Evolutionary conservation across 1,140 invertebrate species (phyloP), one percentile per base, ranked within the genome.

Genomic region (Armadillidium nasatum): DNA sequence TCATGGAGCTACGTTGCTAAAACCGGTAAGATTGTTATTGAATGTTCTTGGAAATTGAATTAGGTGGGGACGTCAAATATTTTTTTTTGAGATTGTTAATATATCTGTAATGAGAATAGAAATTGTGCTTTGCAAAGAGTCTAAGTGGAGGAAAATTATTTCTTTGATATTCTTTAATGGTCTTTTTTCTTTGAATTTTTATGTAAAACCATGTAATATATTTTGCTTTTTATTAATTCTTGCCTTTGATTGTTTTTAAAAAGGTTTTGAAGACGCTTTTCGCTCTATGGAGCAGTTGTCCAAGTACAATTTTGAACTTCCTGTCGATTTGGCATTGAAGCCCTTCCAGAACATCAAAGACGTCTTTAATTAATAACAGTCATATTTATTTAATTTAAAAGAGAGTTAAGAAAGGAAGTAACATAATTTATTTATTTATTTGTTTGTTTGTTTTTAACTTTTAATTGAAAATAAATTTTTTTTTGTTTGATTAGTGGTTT

Each of bases 291-390:
- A 98, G 83, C 90, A 90, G 75, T 86, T 99, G 67, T 92, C 91
- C 44, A 88, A 89, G 73, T 90, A 93, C 82, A 93, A 94, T 83
- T 98, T 98, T 86, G 91, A 96, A 84, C 87, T 99, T 79, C 96
- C 96, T 0, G 93, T 97, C 21, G 96, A 99, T 86, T 86, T 98
- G 82, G 96, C 97, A 70, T 90, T 99, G 70, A 89, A 94, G 83
- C 95, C 96, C 82, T 95, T 99, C 84, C 93, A 96, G 84, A 97
- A 97, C 86, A 98, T 99, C 82, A 96, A 94, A 87, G 95, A 98
- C 87, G 95, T 96, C 80, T 98, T 98, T 87, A 50, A 50, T 50
- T 50, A 50, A 50, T 50, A 50, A n/a, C n/a, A n/a, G n/a, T n/a
- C n/a, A n/a, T n/a, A n/a, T n/a, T n/a, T n/a, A n/a, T n/a, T n/a